A percentile compares a stretch with the other conserved stretches of the same genome.
Evolutionary conservation across 2,888 invertebrate species (phyloP).

Genomic region (Listrodromus nycthemerus): DNA sequence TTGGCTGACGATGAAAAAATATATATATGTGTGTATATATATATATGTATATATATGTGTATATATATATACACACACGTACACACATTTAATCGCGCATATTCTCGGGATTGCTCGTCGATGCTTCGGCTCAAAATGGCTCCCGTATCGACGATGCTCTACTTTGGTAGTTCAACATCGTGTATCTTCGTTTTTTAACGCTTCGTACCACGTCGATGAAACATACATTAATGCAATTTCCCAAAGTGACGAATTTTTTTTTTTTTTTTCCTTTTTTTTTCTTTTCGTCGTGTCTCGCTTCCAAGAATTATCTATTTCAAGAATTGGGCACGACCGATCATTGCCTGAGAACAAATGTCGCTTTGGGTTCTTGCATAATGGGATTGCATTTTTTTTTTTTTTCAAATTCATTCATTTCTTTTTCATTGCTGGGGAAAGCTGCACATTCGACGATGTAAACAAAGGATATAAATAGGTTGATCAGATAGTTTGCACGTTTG

Average conservation of each 20-base stretch:
- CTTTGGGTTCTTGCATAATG: conserved; percentile 2
- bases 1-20: conserved; percentile 56
- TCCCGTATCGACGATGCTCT: conserved; percentile 22
- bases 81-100: conserved; percentile 35
- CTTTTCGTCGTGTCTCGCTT: not conserved
- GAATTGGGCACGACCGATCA: not conserved
- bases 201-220: conserved; percentile 1
- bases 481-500: not conserved
- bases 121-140: not conserved
- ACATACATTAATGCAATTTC: conserved; percentile 47
- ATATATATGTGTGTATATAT: no score
- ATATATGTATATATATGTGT: no score
- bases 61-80: conserved; percentile 1
- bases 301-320: not conserved
- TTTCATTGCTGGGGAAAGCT: not conserved
- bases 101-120: not conserved
- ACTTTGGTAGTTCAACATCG: conserved; percentile 12
- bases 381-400: not conserved
- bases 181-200: not conserved
- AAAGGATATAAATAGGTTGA: not conserved
- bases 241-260: conserved; percentile 28
- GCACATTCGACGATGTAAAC: not conserved
- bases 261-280: no score
- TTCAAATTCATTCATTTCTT: not conserved
- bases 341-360: not conserved